Percentiles rank a stretch among this genome's conserved stretches.
Evolutionary conservation across 2,888 invertebrate genomes (phyloP).

Genomic region (Molorchus minor): DNA sequence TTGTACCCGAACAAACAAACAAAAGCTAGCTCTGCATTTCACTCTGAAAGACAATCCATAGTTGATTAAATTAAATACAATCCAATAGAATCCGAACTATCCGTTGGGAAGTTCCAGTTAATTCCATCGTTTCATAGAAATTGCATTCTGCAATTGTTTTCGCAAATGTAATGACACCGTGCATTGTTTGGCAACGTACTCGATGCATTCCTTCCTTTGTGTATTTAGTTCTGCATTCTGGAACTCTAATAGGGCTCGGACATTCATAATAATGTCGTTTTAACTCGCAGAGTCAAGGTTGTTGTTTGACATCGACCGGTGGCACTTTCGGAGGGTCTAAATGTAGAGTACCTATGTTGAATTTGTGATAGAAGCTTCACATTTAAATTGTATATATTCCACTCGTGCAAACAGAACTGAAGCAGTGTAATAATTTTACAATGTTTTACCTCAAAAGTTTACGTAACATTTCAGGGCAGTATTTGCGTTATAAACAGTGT

Average conservation of each 20-base stretch:
- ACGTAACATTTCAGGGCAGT: no score
- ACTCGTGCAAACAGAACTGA: not conserved
- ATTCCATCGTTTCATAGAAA: slow-evolving; percentile 33
- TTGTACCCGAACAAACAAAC: not conserved
- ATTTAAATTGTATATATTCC: slow-evolving; percentile 11
- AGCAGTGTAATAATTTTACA: not conserved
- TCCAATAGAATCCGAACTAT: slow-evolving; percentile 27
- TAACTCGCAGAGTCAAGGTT: slow-evolving; percentile 13
- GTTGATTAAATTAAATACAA: slow-evolving; percentile 29
- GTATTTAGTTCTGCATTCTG: slow-evolving; percentile 15
- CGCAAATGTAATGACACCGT: slow-evolving; percentile 30
- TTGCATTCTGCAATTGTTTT: slow-evolving; percentile 36
- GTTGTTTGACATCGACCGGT: slow-evolving; percentile 24
- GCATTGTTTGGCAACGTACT: slow-evolving; percentile 29
- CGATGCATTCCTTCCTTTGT: slow-evolving; percentile 29
- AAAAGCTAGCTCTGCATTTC: not conserved
- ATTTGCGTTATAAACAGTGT: no score
- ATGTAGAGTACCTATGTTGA: slow-evolving; percentile 3
- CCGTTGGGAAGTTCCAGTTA: slow-evolving; percentile 29
- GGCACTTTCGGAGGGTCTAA: slow-evolving; percentile 1
- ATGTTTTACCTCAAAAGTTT: no score
- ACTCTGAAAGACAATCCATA: slow-evolving; percentile 22
- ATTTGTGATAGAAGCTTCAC: slow-evolving; percentile 5
- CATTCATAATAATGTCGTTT: slow-evolving; percentile 15
- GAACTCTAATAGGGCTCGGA: slow-evolving; percentile 17